Conservation (phyloP, 2,113 vertebrate genomes). For the Pseudorasbora parva region DNA sequence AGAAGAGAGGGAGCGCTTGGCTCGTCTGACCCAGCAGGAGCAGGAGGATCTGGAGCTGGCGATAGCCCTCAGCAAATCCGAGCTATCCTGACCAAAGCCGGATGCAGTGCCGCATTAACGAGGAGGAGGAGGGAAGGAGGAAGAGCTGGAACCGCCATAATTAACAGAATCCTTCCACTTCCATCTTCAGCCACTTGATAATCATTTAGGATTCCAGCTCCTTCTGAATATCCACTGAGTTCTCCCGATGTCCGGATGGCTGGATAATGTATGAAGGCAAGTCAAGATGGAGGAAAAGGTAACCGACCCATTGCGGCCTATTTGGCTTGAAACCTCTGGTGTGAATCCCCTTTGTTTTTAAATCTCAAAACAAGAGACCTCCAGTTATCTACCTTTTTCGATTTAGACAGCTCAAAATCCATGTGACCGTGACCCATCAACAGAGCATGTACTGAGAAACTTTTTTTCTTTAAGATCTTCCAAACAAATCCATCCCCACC, state of each 20-base stretch:
- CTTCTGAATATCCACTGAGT: conserved; percentile 30
- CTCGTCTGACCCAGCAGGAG: conserved; percentile 93
- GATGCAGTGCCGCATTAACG: conserved; percentile 49
- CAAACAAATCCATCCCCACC: neutral
- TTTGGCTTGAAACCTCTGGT: neutral
- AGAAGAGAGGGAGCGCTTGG: conserved; percentile 93
- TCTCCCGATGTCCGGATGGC: conserved; percentile 18
- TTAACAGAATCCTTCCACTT: conserved; percentile 1
- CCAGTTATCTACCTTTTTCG: conserved; percentile 23
- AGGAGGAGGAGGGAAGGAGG: conserved; percentile 59
- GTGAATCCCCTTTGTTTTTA: conserved; percentile 25
- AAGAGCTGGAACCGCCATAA: neutral
- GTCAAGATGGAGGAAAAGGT: conserved; percentile 20
- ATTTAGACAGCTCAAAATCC: neutral
- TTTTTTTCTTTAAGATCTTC: neutral
- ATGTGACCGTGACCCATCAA: no score
- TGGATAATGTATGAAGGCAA: conserved; percentile 18
- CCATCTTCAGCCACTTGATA: neutral
- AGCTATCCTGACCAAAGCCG: conserved; percentile 89
- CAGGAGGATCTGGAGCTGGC: conserved; percentile 98
- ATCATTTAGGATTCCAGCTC: conserved; percentile 31
- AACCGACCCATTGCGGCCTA: conserved; percentile 32
- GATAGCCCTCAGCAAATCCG: conserved; percentile 98
- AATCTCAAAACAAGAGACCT: conserved; percentile 11
- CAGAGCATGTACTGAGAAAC: no score